Percentiles rank a stretch among this genome's conserved stretches.
phyloP scores from a whole-genome alignment of 2,888 invertebrate genomes.

The Notocelia uddmanniana region DNA sequence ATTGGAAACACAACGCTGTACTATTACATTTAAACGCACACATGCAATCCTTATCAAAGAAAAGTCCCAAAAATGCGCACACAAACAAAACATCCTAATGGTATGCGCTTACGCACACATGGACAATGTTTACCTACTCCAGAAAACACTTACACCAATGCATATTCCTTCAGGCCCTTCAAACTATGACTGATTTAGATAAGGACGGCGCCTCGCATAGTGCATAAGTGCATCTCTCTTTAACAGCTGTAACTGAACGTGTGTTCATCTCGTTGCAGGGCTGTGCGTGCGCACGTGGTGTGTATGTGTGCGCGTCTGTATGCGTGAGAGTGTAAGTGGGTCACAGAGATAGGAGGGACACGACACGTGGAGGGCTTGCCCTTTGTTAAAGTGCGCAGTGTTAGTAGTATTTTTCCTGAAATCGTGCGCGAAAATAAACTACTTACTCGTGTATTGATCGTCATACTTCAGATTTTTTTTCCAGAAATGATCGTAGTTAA shows the following conservation, averaged over 20 bases:
- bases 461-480: neutral
- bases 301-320: conserved; percentile 49
- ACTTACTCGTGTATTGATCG: neutral
- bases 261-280: conserved; percentile 36
- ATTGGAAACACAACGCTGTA: conserved; percentile 40
- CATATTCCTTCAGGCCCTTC: conserved; percentile 11
- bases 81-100: conserved; percentile 45
- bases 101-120: conserved; percentile 59
- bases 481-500: too few relatives aligned
- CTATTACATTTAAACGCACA: conserved; percentile 45
- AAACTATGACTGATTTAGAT: neutral
- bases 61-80: conserved; percentile 57
- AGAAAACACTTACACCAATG: conserved; percentile 61
- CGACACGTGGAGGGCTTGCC: conserved; percentile 82
- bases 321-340: conserved; percentile 77
- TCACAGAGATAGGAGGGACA: conserved; percentile 83
- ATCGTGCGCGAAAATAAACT: neutral
- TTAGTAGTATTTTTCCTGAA: conserved; percentile 14
- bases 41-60: conserved; percentile 51
- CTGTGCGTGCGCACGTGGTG: conserved; percentile 61
- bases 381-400: conserved; percentile 65
- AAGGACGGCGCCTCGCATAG: conserved; percentile 7
- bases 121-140: conserved; percentile 62
- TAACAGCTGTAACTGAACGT: conserved; percentile 8
- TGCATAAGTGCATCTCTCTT: conserved; percentile 32